Conservation (phyloP, 2,797 vertebrate genomes). For the Sylvia borin region DNA sequence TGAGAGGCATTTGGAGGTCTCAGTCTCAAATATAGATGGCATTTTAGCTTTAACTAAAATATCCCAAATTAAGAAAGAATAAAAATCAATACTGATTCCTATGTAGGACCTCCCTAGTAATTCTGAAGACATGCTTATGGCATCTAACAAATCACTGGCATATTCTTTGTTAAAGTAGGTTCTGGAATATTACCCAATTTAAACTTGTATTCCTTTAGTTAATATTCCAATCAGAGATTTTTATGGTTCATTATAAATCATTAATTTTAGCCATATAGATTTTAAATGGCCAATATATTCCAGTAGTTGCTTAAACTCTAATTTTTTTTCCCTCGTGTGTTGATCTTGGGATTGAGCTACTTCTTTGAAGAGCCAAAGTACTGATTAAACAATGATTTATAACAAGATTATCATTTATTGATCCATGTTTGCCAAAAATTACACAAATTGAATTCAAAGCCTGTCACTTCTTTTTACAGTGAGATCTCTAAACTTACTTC, state of each 20-base stretch:
- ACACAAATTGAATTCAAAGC: neutral
- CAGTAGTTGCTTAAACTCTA: neutral
- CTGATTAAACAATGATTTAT: neutral
- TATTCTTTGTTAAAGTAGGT: neutral
- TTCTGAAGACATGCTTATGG: neutral
- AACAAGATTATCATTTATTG: neutral
- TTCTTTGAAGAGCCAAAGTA: neutral
- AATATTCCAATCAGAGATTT: neutral
- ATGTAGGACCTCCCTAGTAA: neutral
- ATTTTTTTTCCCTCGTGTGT: neutral
- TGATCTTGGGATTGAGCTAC: neutral
- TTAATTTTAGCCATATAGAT: neutral
- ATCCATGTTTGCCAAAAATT: neutral
- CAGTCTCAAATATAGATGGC: neutral
- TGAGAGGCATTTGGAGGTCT: neutral
- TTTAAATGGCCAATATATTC: neutral
- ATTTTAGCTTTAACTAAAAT: neutral
- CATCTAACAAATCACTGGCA: neutral
- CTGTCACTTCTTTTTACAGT: neutral
- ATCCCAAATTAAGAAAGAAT: neutral
- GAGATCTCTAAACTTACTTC: neutral
- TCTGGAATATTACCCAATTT: neutral
- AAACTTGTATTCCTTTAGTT: neutral
- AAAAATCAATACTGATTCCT: neutral
- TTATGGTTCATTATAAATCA: neutral